Conservation (phyloP, 2,797 vertebrate species). For the Spinus olivaceus region DNA sequence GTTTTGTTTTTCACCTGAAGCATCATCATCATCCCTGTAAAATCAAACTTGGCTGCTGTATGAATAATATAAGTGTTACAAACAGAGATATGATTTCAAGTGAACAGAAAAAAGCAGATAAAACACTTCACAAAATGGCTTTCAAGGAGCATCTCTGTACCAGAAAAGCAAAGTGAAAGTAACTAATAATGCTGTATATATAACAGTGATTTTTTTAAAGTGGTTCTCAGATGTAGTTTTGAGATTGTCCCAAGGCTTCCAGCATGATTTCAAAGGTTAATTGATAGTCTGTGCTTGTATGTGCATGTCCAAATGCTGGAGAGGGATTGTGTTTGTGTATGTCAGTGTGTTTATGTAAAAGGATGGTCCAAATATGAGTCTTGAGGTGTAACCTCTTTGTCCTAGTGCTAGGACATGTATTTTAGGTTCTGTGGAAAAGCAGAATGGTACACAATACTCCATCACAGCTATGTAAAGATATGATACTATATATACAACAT, state of each 20-base stretch:
- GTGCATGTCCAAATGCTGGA: neutral
- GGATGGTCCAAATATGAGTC: neutral
- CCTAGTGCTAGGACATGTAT: neutral
- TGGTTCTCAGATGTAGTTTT: neutral
- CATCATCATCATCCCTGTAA: neutral
- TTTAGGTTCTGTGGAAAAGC: neutral
- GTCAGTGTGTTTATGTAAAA: neutral
- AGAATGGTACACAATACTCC: neutral
- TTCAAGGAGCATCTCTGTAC: neutral
- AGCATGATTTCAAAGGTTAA: constrained; percentile 10
- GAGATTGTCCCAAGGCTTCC: constrained; percentile 1
- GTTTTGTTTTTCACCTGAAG: constrained; percentile 23
- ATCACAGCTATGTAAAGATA: neutral
- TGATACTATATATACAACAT: no score
- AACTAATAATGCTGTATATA: neutral
- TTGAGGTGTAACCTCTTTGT: neutral
- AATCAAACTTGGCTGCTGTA: neutral
- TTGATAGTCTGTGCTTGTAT: neutral
- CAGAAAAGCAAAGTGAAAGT: neutral
- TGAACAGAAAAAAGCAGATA: neutral
- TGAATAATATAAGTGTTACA: constrained; percentile 26
- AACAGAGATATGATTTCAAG: constrained; percentile 1
- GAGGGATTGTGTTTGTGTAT: neutral
- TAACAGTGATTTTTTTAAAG: neutral
- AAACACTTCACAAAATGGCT: neutral